Base-by-base conservation (phyloP, 2,797 vertebrate species). In the Dallia pectoralis region DNA sequence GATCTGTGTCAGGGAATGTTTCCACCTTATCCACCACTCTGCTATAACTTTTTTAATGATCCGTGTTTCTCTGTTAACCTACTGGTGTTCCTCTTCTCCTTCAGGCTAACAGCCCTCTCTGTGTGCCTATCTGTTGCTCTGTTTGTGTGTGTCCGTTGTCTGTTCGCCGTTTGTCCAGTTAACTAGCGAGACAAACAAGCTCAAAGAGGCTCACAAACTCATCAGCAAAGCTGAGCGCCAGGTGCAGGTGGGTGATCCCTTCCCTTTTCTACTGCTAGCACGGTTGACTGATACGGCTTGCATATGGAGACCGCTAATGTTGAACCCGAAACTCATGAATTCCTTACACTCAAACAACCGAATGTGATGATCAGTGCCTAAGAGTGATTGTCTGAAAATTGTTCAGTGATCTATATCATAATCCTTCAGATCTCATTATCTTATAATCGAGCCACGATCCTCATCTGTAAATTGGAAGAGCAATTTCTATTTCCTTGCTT, bases 231-330 rank as follows among this genome's bases (percentile, higher is more conserved):
- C 79, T 90, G 90, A 92, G 84, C 87, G 87, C 86, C 93, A 93
- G 93, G 92, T 94, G 91, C 92, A 93, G 93, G 92, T 94, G 91
- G 91, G 92, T 94, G 84, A 79, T 76, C 74, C 82, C 36, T 56
- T 40, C 33, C 44, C 16, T 56, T 56, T 56, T 56, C 9, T n/a
- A 22, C 11, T 56, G 8, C 29, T 33, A 14, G 16, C 49, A 36
- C 33, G 68, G 3, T 30, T n/a, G 27, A 48, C 11, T 49, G 25
- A 19, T 19, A 63, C 44, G 44, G 32, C 62, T 49, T 47, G 33
- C 2, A 66, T 32, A 3, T 66, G 9, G 53, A 25, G n/a, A 44
- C 32, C 9, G 9, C 44, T 49, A 5, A 71, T 71, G 15, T 62
- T n/a, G n/a, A 47, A 71, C 22, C 44, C n/a, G 25, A 48, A 25